phyloP scores from a whole-genome alignment of 2,797 vertebrate genomes.

The Emys orbicularis region DNA sequence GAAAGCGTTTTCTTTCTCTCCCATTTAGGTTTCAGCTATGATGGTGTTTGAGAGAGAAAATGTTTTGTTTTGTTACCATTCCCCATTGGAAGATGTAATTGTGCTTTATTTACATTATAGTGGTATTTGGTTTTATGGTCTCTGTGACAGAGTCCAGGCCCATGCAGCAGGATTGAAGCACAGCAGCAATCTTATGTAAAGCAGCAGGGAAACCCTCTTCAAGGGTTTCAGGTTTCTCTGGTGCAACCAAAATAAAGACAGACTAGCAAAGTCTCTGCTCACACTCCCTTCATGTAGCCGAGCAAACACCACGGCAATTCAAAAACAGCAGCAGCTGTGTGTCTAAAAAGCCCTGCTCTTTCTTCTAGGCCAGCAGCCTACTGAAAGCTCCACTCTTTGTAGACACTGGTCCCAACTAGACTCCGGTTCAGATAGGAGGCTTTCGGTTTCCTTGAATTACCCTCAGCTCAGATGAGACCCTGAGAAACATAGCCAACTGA shows the following conservation, averaged over 20 bases:
- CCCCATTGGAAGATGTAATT: slow-evolving; percentile 1
- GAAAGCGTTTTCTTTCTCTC: neutral
- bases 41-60: neutral
- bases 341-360: neutral
- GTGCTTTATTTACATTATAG: slow-evolving; percentile 18
- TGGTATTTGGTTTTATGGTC: neutral
- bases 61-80: neutral
- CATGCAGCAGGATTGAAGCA: neutral
- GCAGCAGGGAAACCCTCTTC: neutral
- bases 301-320: neutral
- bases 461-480: neutral
- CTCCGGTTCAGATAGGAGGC: neutral
- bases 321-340: neutral
- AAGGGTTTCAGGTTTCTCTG: neutral
- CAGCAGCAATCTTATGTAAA: neutral
- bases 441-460: neutral
- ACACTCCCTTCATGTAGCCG: no score
- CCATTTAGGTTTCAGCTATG: slow-evolving; percentile 37
- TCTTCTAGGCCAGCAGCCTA: neutral
- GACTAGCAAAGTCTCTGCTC: neutral
- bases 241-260: neutral
- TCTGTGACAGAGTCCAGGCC: slow-evolving; percentile 12
- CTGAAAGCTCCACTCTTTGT: neutral
- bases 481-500: neutral
- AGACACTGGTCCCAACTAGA: neutral